Evolutionary conservation across 2,797 vertebrate species (phyloP).

Genomic region (Phalanger gymnotis): DNA sequence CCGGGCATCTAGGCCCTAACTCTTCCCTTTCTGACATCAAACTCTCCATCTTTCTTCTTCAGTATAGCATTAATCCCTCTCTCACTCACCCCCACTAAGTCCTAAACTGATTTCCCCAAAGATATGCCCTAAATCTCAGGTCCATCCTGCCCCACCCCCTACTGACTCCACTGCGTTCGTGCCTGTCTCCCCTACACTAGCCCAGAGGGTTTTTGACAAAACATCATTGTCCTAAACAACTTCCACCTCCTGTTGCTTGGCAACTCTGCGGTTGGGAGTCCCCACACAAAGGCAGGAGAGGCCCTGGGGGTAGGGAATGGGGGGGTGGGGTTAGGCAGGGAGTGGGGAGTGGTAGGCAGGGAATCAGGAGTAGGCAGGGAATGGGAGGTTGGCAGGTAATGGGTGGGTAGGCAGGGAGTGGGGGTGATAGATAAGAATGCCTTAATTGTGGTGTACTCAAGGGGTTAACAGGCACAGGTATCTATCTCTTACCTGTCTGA

Average conservation of each 20-base stretch:
- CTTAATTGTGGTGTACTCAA: slow-evolving; percentile 34
- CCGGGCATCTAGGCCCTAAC: neutral
- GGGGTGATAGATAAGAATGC: neutral
- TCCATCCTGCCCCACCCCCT: neutral
- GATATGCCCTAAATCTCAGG: neutral
- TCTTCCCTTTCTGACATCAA: neutral
- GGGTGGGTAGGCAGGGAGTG: no score
- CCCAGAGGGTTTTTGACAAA: slow-evolving; percentile 83
- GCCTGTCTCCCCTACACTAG: slow-evolving; percentile 83
- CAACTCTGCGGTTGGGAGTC: slow-evolving; percentile 78
- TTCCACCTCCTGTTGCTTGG: slow-evolving; percentile 79
- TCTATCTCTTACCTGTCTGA: slow-evolving; percentile 43
- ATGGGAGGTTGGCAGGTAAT: no score
- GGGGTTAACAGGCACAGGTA: slow-evolving; percentile 61
- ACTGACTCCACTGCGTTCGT: slow-evolving; percentile 5
- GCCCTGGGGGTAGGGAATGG: slow-evolving; percentile 36
- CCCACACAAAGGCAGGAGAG: slow-evolving; percentile 77
- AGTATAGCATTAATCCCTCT: neutral
- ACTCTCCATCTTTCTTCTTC: neutral
- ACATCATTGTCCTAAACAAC: slow-evolving; percentile 71
- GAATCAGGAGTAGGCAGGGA: no score
- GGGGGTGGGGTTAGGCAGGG: neutral
- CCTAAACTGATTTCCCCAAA: neutral
- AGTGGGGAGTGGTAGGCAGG: neutral
- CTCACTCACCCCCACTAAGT: slow-evolving; percentile 65